Evolutionary conservation across 2,797 vertebrate genomes (phyloP), one percentile per base, ranked within the genome.

Genomic region (Aratinga solstitialis): DNA sequence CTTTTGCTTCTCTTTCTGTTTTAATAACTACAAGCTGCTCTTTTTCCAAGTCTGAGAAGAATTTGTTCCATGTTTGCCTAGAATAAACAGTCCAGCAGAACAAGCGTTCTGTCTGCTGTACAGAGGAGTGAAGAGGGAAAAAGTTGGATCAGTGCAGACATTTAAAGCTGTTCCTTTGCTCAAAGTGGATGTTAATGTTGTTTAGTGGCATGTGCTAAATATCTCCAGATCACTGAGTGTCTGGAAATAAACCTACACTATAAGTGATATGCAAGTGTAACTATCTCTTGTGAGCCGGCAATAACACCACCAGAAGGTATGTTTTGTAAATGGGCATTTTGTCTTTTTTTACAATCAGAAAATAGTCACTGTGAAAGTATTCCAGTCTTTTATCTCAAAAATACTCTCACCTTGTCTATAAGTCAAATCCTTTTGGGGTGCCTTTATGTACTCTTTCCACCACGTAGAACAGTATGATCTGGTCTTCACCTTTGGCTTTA

Each of bases 91-190:
- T 83, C 88, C 88, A 77, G 45, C 4, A 5, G 93, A 93, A 78
- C 81, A 85, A 94, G 84, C 18, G 66, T 81, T 83, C 86, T 51
- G 42, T 90, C 80, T 75, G 65, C 75, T 66, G n/a, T 92, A 59
- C 42, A 85, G 65, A 78, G 53, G 48, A 94, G 50, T 23, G 47
- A 66, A 40, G 87, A 96, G 80, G 89, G 62, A 40, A 76, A 77
- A 96, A 89, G 61, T 78, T 84, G 12, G 72, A 69, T 69, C 63
- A 15, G 56, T 1, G 4, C 53, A 94, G 81, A 66, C 62, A 51
- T 80, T 92, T 87, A 85, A 94, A 95, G 84, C 91, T 81, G 78
- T 87, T 94, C 62, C 50, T 93, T 36, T 95, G 84, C 84, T 92
- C 61, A 26, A 80, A 96, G 96, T 80, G 56, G 68, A 89, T 77